Base-by-base conservation (phyloP, 2,888 invertebrate species). In the Lepidocyrtoides sp. region DNA sequence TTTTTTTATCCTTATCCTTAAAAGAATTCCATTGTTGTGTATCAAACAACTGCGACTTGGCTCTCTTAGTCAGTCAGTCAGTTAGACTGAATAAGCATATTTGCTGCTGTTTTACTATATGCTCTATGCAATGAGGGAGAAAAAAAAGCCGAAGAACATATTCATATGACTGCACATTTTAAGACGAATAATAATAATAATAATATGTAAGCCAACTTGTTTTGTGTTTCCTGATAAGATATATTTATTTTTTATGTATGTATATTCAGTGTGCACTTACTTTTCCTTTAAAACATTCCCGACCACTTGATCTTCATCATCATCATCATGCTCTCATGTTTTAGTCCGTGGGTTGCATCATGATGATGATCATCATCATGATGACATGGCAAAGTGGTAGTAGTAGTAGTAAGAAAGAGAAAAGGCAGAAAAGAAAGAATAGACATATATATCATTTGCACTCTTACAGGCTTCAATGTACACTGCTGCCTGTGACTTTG, bases 11-110 rank as follows among this genome's bases (percentile, higher is more conserved):
- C 69, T 82, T 89, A 89, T 89, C 84, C 89, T 89, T 84, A 63
- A 77, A 89, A 84, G 89, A 89, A 89, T 89, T 89, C 77, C 89
- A 89, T 89, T 89, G 89, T 89, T 89, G 44, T 44, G 44, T 36
- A 36, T 36, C 44, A 54, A 57, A 72, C 41, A 48, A 63, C 75
- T 83, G 63, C 12, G 48, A 48, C 26, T 75, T 75, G 48, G 23
- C 77, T n/a, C n/a, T n/a, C n/a, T n/a, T n/a, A n/a, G n/a, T n/a
- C n/a, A n/a, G n/a, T n/a, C n/a, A n/a, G n/a, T n/a, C n/a, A n/a
- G n/a, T n/a, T n/a, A n/a, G n/a, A n/a, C n/a, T n/a, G n/a, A n/a
- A n/a, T n/a, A n/a, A n/a, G n/a, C n/a, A n/a, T n/a, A n/a, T n/a
- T n/a, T n/a, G n/a, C n/a, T 75, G 23, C 23, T 48, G 23, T 14